Conservation (phyloP, 1,140 invertebrate species). For the Conus betulinus region DNA sequence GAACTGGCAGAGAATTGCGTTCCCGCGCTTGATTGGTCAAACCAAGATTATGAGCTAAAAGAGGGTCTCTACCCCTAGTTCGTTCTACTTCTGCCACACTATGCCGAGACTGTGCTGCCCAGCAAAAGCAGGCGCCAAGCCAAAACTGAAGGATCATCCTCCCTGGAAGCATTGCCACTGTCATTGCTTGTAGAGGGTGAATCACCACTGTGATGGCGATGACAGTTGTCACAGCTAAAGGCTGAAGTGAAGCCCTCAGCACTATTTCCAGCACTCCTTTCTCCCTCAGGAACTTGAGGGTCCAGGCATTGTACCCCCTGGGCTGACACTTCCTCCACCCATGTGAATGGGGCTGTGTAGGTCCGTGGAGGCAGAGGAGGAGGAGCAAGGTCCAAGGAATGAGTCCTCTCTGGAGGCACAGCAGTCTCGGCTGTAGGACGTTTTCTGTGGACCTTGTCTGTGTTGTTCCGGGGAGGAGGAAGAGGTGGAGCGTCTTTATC, state of each 20-base stretch:
- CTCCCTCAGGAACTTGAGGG: constrained; percentile 26
- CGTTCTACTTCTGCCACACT: constrained; percentile 35
- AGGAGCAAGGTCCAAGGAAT: constrained; percentile 46
- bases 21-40: constrained; percentile 32
- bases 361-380: constrained; percentile 69
- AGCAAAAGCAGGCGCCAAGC: constrained; percentile 8
- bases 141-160: constrained; percentile 27
- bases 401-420: constrained; percentile 5
- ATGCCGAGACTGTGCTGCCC: constrained; percentile 33
- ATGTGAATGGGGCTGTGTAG: constrained; percentile 66
- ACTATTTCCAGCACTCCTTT: constrained; percentile 15
- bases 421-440: constrained; percentile 50
- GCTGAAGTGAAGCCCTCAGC: constrained; percentile 16
- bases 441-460: constrained; percentile 41
- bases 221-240: constrained; percentile 2
- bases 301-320: constrained; percentile 12
- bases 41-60: constrained; percentile 27
- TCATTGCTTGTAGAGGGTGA: constrained; percentile 33
- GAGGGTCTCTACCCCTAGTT: constrained; percentile 30
- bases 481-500: constrained; percentile 60
- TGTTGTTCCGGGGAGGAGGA: constrained; percentile 54
- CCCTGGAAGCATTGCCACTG: constrained; percentile 18
- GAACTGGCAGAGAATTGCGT: constrained; percentile 33
- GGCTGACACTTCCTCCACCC: constrained; percentile 26
- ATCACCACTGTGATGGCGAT: constrained; percentile 13